Percentiles rank a stretch among this genome's conserved stretches.
Evolutionary conservation across 2,888 invertebrate species (phyloP).

Genomic region (Chesias legatella): DNA sequence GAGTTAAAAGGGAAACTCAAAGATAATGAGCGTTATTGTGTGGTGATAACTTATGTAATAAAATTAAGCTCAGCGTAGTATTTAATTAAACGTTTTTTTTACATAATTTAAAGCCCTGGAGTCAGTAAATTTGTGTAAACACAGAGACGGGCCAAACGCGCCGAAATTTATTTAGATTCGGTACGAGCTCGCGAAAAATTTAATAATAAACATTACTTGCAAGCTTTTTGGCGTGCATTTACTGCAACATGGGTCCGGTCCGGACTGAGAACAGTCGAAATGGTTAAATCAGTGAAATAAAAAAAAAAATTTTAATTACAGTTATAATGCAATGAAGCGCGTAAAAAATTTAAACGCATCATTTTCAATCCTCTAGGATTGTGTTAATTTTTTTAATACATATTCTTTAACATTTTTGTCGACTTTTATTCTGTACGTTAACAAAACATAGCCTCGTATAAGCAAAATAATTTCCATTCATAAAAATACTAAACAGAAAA

Average conservation of each 20-base stretch:
- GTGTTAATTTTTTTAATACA: no score
- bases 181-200: constrained; percentile 50
- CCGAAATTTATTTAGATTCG: constrained; percentile 56
- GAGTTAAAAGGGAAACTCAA: background rate
- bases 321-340: no score
- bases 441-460: no score
- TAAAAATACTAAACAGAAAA: no score
- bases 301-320: no score
- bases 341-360: no score
- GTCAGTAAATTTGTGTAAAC: constrained; percentile 31
- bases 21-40: constrained; percentile 11
- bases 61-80: constrained; percentile 23
- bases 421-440: no score
- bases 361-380: no score
- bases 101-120: constrained; percentile 34
- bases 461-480: no score
- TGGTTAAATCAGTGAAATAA: no score
- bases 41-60: constrained; percentile 21
- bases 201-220: constrained; percentile 69
- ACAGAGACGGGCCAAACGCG: constrained; percentile 37
- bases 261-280: constrained; percentile 17
- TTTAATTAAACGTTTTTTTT: constrained; percentile 43
- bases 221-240: constrained; percentile 36
- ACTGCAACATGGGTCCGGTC: constrained; percentile 33
- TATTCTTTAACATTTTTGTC: no score